Conservation (phyloP, 2,888 invertebrate species). For the Cylloceria caligata region DNA sequence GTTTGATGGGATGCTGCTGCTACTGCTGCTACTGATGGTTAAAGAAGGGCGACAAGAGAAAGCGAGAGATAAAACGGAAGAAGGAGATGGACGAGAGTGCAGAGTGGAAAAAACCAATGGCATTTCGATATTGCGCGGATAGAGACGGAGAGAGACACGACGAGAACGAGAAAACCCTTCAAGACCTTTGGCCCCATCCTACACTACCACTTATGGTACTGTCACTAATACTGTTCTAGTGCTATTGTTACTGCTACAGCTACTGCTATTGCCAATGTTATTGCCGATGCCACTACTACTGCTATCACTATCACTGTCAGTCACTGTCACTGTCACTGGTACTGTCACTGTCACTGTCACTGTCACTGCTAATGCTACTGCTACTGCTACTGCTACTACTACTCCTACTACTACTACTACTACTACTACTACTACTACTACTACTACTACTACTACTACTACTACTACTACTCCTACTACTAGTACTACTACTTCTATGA, state of each 20-base stretch:
- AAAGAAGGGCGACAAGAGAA: slow-evolving; percentile 67
- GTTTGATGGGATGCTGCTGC: slow-evolving; percentile 32
- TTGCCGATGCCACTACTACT: too few species aligned
- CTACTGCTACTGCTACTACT: not conserved
- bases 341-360: too few species aligned
- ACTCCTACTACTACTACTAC: too few species aligned
- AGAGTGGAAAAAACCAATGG: slow-evolving; percentile 75
- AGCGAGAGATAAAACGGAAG: slow-evolving; percentile 58
- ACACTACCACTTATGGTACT: not conserved
- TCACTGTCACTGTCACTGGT: too few species aligned
- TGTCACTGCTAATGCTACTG: too few species aligned
- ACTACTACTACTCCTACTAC: too few species aligned
- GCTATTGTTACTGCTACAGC: too few species aligned
- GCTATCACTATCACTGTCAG: too few species aligned
- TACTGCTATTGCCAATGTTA: too few species aligned
- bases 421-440: not conserved
- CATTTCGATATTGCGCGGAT: slow-evolving; percentile 80
- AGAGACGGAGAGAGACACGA: slow-evolving; percentile 64
- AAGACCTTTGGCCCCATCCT: slow-evolving; percentile 63
- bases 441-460: too few species aligned
- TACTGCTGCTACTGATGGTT: slow-evolving; percentile 39
- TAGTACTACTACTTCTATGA: too few species aligned
- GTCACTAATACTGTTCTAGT: not conserved
- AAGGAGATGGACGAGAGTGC: slow-evolving; percentile 42
- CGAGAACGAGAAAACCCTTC: slow-evolving; percentile 64